These are phyloP conservation scores for Plecotus auritus DNA, from an alignment of 2,113 vertebrate species.

Conservation along the genomic window DNA sequence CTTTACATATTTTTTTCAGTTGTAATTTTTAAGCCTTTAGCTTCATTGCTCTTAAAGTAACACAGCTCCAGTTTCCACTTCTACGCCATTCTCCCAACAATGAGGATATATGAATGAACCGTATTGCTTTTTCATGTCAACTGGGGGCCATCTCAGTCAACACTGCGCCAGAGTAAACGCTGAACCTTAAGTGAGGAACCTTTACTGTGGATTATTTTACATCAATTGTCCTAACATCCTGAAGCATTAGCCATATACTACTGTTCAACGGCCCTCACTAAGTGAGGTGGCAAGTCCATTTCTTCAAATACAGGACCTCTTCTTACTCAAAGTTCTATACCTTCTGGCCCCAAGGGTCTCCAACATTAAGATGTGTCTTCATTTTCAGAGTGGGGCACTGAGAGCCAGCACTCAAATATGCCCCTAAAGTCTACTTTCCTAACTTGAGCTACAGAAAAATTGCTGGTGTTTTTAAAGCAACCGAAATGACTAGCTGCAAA, in stretches of 20 bases:
- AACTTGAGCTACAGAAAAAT: background rate
- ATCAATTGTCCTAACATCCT: background rate
- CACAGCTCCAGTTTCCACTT: constrained; percentile 30
- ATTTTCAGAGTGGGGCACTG: background rate
- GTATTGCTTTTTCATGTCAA: background rate
- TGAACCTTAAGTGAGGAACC: background rate
- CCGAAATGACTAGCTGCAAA: constrained; percentile 34
- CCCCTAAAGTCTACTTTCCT: background rate
- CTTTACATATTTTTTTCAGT: background rate
- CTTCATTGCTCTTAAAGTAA: constrained; percentile 34
- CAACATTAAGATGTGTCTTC: background rate
- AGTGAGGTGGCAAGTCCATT: background rate
- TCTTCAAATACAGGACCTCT: background rate
- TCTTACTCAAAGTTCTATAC: background rate
- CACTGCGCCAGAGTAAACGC: background rate
- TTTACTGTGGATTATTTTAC: background rate
- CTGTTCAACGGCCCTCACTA: background rate
- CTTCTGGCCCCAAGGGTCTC: background rate
- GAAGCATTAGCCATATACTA: background rate
- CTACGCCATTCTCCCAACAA: constrained; percentile 22
- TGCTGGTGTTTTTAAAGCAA: background rate
- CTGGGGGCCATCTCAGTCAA: background rate
- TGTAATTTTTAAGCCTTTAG: constrained; percentile 15
- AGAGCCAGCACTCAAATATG: background rate
- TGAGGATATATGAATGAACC: background rate